phyloP scores from a whole-genome alignment of 2,113 vertebrate genomes.

The Coreoperca whiteheadi region DNA sequence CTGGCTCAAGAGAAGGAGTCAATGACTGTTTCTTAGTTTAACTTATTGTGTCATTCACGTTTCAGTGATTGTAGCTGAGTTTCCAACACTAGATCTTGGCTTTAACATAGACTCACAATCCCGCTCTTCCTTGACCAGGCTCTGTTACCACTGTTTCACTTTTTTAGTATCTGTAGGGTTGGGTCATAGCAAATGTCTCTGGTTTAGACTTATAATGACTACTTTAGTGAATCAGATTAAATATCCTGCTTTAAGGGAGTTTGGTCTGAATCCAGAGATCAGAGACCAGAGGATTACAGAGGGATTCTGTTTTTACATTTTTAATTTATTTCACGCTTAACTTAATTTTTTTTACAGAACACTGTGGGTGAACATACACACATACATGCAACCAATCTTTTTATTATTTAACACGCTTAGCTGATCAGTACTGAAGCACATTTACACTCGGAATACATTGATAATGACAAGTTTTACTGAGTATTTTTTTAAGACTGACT shows the following conservation, averaged over 20 bases:
- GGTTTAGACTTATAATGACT: background rate
- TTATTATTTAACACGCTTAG: background rate
- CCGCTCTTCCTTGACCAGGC: slow-evolving; percentile 17
- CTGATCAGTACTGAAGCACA: slow-evolving; percentile 19
- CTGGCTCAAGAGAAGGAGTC: slow-evolving; percentile 3
- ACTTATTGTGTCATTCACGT: slow-evolving; percentile 4
- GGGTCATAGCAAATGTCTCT: background rate
- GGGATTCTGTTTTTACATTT: slow-evolving; percentile 5
- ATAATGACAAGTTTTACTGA: background rate
- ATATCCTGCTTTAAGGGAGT: slow-evolving; percentile 4
- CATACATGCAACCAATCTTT: slow-evolving; percentile 1
- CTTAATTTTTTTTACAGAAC: slow-evolving; percentile 3
- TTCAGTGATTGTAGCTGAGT: slow-evolving; percentile 26
- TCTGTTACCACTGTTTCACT: background rate
- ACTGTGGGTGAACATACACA: background rate
- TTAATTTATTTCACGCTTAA: slow-evolving; percentile 20
- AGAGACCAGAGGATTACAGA: background rate
- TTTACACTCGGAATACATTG: slow-evolving; percentile 22
- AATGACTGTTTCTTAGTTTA: background rate
- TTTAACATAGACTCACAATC: background rate
- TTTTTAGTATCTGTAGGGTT: background rate
- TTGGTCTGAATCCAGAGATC: background rate
- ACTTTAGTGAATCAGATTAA: background rate
- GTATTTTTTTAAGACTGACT: background rate
- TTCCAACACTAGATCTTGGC: background rate